phyloP scores from a whole-genome alignment of 2,888 invertebrate species.

The Melinaea marsaeus region DNA sequence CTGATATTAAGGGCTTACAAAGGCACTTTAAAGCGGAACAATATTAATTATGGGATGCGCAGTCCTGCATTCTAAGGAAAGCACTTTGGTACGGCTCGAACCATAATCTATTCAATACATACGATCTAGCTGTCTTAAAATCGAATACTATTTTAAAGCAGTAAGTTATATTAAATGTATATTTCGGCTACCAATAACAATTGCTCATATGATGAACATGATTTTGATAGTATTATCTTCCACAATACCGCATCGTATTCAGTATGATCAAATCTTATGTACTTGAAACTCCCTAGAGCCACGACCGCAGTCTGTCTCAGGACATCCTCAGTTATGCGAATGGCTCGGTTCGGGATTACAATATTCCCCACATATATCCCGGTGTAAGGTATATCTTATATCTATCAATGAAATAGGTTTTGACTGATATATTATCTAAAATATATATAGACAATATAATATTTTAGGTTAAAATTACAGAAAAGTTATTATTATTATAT shows the following conservation, averaged over 20 bases:
- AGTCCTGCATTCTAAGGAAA: slow-evolving; percentile 46
- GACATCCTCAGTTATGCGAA: slow-evolving; percentile 51
- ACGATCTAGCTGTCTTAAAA: neutral
- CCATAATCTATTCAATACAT: slow-evolving; percentile 14
- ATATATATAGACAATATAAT: neutral
- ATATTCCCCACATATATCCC: slow-evolving; percentile 10
- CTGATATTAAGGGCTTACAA: slow-evolving; percentile 27
- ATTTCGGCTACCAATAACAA: too few relatives aligned
- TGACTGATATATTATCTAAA: neutral
- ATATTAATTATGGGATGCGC: slow-evolving; percentile 36
- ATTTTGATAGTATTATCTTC: slow-evolving; percentile 1
- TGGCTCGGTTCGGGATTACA: slow-evolving; percentile 39
- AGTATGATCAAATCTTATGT: slow-evolving; percentile 1
- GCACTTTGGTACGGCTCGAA: slow-evolving; percentile 43
- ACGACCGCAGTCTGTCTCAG: slow-evolving; percentile 51
- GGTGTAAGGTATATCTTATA: neutral
- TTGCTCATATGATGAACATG: neutral
- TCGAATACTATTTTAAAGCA: too few relatives aligned
- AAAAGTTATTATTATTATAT: too few relatives aligned
- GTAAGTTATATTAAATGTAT: too few relatives aligned
- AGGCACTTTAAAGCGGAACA: slow-evolving; percentile 31
- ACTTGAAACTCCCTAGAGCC: slow-evolving; percentile 18
- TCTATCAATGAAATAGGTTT: neutral
- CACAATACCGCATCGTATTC: neutral
- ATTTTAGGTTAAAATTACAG: too few relatives aligned